Base-by-base conservation (phyloP, 2,797 vertebrate genomes). In the Anisognathus igniventris region DNA sequence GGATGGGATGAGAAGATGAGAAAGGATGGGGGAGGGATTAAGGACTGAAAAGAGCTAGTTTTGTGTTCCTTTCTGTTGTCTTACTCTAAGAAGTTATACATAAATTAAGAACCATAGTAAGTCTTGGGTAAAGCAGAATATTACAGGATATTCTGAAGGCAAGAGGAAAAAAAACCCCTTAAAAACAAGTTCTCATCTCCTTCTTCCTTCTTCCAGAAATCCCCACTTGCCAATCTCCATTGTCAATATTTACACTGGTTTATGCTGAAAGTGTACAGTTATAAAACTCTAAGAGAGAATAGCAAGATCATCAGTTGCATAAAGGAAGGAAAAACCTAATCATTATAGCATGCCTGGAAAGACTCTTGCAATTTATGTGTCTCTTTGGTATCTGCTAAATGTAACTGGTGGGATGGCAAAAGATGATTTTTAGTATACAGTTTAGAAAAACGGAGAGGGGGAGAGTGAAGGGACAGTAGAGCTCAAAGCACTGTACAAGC, bases 171-270 rank as follows among this genome's bases (percentile, higher is more conserved):
- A 77, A 71, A 39, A 42, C 50, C 4, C 6, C 17, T n/a, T 72
- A 58, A 75, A 86, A 61, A 61, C 42, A 54, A 71, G 9, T 77
- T 90, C 33, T 88, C 50, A 57, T 89, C 68, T 88, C 22, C 22
- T 13, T 90, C 13, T 17, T 91, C 20, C 42, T 86, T 33, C 70
- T 84, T 51, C 42, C 81, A 88, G 87, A 96, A 94, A 90, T 92
- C 68, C 72, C 37, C 40, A 44, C 40, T 83, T 92, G 25, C 50
- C 47, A 42, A 7, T 91, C 50, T 76, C 35, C 33, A 25, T 7
- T 93, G 82, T 92, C 87, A 94, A 19, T 93, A 86, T 93, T 96
- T 92, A 58, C 72, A 44, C 23, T 58, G 48, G 45, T 57, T 61
- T 95, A 9, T 74, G 62, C 28, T 74, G 85, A 58, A 79, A 44